Percentiles rank a stretch among this genome's conserved stretches.
Evolutionary conservation across 2,888 invertebrate genomes (phyloP).

Genomic region (Ophonus ardosiacus): DNA sequence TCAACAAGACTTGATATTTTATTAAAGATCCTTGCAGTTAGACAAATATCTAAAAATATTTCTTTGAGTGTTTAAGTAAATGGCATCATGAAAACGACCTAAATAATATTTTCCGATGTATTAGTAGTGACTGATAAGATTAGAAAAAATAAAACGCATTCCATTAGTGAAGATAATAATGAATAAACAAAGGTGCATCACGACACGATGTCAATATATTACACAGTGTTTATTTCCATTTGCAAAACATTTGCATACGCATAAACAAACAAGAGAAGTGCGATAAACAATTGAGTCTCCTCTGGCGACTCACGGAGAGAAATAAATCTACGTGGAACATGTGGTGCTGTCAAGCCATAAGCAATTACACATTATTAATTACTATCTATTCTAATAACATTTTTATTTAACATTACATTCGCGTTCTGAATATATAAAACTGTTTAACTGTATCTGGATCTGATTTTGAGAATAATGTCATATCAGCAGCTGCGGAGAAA

Average conservation of each 20-base stretch:
- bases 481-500: slow-evolving; percentile 29
- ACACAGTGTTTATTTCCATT: background rate
- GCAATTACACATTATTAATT: slow-evolving; percentile 59
- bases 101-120: background rate
- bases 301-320: slow-evolving; percentile 35
- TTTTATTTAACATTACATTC: slow-evolving; percentile 45
- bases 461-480: background rate
- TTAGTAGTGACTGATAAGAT: background rate
- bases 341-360: slow-evolving; percentile 42
- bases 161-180: background rate
- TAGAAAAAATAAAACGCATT: slow-evolving; percentile 14
- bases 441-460: slow-evolving; percentile 39
- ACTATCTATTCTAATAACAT: slow-evolving; percentile 61
- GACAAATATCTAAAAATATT: background rate
- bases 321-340: slow-evolving; percentile 49
- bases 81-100: background rate
- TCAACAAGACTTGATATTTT: too few relatives aligned
- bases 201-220: background rate
- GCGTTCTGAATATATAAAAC: slow-evolving; percentile 61
- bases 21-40: background rate
- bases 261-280: slow-evolving; percentile 36
- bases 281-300: slow-evolving; percentile 44
- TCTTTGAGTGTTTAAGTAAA: background rate
- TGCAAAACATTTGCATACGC: slow-evolving; percentile 44
- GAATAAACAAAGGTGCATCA: slow-evolving; percentile 24